Base-by-base conservation (phyloP, 2,888 invertebrate genomes). In the Caenorhabditis sulstoni region DNA sequence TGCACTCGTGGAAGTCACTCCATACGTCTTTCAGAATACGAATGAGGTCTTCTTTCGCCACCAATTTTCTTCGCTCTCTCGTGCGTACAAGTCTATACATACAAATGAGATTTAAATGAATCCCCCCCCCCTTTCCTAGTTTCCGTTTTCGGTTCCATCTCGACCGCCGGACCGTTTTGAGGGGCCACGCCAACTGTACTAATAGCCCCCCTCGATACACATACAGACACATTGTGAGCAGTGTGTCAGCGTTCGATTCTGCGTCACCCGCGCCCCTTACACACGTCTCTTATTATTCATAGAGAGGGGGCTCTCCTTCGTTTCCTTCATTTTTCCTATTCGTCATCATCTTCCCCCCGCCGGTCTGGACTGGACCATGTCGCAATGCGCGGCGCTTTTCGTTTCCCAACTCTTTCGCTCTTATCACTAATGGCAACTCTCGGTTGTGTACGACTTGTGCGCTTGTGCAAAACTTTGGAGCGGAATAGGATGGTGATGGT, bases 1-100 rank as follows among this genome's bases (percentile, higher is more conserved):
- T 77, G 77, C 70, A 62, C 57, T 61, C 61, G n/a, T n/a, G n/a
- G n/a, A n/a, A n/a, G n/a, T n/a, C n/a, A n/a, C n/a, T n/a, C 66
- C 68, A 59, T 61, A 71, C 61, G 66, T 61, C 71, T 74, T 65
- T n/a, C 59, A 58, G 74, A 74, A 74, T 74, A 49, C 65, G 57
- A 65, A 74, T 71, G 71, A 71, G 71, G 61, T 68, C 70, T 47
- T 47, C 44, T 35, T 61, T 52, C 49, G 20, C 20, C 49, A 35
- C 20, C 35, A 39, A 20, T 47, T 66, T n/a, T n/a, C n/a, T n/a
- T n/a, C n/a, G n/a, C n/a, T n/a, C n/a, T n/a, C n/a, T n/a, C n/a
- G n/a, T n/a, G n/a, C n/a, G n/a, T n/a, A n/a, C n/a, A n/a, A n/a
- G n/a, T n/a, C 29, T 29, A 29, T 29, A 29, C 29, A 29, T 29